phyloP scores from a whole-genome alignment of 2,797 vertebrate species.

The Lophotriccus pileatus region DNA sequence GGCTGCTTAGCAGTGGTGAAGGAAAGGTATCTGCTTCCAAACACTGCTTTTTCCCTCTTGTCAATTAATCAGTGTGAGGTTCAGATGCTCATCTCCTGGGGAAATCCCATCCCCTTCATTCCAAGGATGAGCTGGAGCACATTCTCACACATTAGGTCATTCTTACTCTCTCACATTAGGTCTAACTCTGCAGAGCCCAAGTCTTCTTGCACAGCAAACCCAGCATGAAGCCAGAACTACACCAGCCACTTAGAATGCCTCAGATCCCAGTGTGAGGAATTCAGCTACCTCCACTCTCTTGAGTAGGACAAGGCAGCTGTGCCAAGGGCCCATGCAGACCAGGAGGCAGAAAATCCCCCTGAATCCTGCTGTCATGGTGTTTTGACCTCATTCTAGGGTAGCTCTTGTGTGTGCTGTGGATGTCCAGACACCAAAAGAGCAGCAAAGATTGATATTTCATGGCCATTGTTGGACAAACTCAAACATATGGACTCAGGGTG shows the following conservation, averaged over 20 bases:
- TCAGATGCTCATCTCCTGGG: neutral
- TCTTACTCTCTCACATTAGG: too few species aligned
- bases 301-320: constrained; percentile 4
- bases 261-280: neutral
- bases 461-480: neutral
- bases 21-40: neutral
- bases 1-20: neutral
- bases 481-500: neutral
- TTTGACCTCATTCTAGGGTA: constrained; percentile 1
- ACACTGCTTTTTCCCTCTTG: neutral
- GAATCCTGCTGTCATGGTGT: neutral
- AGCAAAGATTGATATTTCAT: constrained; percentile 38
- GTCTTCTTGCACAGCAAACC: neutral
- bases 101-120: neutral
- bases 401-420: neutral
- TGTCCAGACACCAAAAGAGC: neutral
- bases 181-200: neutral
- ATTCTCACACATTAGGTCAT: too few species aligned
- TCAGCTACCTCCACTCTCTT: neutral
- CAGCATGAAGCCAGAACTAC: neutral
- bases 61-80: neutral
- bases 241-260: neutral
- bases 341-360: constrained; percentile 25
- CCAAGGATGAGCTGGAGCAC: neutral
- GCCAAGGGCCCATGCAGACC: neutral